These are phyloP conservation scores for Gallinago nigripennis DNA, from an alignment of 2,797 vertebrate genomes.

Conservation along the genomic window DNA sequence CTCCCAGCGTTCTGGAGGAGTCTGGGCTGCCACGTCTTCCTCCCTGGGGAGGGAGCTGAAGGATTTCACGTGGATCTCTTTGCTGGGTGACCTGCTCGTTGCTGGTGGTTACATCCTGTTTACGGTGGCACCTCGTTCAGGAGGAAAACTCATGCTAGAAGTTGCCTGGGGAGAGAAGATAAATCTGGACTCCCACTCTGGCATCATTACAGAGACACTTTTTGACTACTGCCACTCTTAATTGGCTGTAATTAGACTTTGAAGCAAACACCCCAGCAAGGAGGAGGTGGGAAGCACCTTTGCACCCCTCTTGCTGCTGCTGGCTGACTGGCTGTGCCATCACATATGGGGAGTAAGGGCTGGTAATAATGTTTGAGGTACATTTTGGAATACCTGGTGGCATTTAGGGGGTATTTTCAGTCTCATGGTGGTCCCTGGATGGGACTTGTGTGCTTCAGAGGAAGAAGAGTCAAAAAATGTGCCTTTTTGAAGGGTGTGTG, in stretches of 20 bases:
- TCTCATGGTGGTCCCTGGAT: not conserved
- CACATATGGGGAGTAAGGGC: rapidly evolving
- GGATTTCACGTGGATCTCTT: not conserved
- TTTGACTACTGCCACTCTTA: not conserved
- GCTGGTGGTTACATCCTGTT: not conserved
- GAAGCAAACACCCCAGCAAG: not conserved
- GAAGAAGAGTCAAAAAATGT: not conserved
- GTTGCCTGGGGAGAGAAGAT: not conserved
- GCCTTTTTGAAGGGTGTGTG: not conserved
- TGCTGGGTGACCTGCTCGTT: not conserved
- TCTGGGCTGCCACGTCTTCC: not conserved
- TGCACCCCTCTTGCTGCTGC: not conserved
- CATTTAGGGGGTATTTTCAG: not conserved
- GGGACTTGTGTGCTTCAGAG: not conserved
- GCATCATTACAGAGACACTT: not conserved
- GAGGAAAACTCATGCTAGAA: not conserved
- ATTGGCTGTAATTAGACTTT: not conserved
- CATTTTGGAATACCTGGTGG: not conserved
- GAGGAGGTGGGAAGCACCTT: not conserved
- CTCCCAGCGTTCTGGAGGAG: not conserved
- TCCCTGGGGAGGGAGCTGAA: not conserved
- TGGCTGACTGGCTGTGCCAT: not conserved
- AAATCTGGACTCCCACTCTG: not conserved
- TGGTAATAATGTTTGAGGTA: not conserved
- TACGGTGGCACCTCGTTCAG: rapidly evolving